Conservation (phyloP, 1,140 invertebrate species). For the Ptiloglossa arizonensis region DNA sequence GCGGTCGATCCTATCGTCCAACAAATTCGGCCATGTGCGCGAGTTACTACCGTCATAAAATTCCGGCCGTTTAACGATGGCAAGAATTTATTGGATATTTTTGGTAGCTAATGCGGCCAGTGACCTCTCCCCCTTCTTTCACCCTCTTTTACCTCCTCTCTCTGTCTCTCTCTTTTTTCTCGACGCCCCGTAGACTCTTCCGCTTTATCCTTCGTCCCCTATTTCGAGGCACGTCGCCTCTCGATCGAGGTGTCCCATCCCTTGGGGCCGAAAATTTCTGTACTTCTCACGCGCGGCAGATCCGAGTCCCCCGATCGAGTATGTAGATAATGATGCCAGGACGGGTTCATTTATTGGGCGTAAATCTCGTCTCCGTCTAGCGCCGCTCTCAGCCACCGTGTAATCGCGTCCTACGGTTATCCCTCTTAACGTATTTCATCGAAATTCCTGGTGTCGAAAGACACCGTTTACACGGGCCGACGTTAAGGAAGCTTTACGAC, state of each 20-base stretch:
- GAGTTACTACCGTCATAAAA: conserved; percentile 70
- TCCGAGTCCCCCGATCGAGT: conserved; percentile 53
- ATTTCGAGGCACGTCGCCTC: too few relatives aligned
- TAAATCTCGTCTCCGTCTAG: conserved; percentile 64
- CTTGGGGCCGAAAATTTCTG: neutral
- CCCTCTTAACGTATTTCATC: conserved; percentile 58
- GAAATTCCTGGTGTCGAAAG: conserved; percentile 62
- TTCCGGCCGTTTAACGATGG: conserved; percentile 70
- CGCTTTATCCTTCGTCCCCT: neutral
- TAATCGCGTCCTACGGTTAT: conserved; percentile 54
- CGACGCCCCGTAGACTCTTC: too few relatives aligned
- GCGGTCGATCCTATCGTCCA: conserved; percentile 59
- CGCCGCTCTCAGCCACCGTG: conserved; percentile 48
- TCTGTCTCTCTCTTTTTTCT: conserved; percentile 16
- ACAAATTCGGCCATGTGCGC: conserved; percentile 67
- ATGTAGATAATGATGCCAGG: conserved; percentile 58
- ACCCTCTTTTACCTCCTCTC: neutral
- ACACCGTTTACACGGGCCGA: conserved; percentile 51
- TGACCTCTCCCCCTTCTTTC: conserved; percentile 49
- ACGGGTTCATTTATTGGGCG: conserved; percentile 69
- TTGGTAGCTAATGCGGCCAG: conserved; percentile 64
- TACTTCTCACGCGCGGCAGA: conserved; percentile 13
- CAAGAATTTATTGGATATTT: conserved; percentile 73
- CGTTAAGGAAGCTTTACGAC: conserved; percentile 58
- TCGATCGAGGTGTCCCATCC: too few relatives aligned